Percentiles rank a stretch among this genome's conserved stretches.
phyloP scores from a whole-genome alignment of 37 sponge, comb jelly and placozoan species.

The Beroe forskalii region DNA sequence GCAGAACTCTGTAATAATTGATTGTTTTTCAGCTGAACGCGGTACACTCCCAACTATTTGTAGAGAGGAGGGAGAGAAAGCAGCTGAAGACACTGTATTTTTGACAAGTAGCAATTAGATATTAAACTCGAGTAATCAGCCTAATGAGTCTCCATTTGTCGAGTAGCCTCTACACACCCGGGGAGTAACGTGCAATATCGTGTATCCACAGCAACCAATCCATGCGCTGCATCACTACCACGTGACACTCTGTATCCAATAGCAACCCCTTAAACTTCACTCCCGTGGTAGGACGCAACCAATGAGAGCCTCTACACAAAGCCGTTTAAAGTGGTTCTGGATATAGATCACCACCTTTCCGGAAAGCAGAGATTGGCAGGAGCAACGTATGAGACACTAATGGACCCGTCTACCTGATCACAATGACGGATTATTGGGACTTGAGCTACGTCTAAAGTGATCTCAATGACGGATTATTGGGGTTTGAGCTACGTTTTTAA shows the following conservation, averaged over 20 bases:
- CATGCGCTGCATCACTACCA: not conserved
- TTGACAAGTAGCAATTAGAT: constrained; percentile 66
- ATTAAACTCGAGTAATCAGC: constrained; percentile 61
- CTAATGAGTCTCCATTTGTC: constrained; percentile 62
- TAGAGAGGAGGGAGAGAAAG: not conserved
- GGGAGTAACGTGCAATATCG: not conserved
- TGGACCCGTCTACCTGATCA: too few relatives aligned
- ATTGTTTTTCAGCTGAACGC: too few relatives aligned
- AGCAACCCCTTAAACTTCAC: not conserved
- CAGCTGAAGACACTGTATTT: not conserved
- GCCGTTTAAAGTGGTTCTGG: too few relatives aligned
- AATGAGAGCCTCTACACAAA: not conserved
- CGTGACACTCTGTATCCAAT: not conserved
- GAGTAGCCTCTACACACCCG: constrained; percentile 12
- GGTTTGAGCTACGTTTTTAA: too few relatives aligned
- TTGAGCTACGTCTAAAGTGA: too few relatives aligned
- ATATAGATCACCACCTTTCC: too few relatives aligned
- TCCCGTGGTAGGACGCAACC: not conserved
- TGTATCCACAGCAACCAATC: not conserved
- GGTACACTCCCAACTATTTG: too few relatives aligned
- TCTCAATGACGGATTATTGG: too few relatives aligned
- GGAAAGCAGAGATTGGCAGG: too few relatives aligned
- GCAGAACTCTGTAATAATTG: too few relatives aligned
- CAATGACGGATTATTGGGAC: too few relatives aligned
- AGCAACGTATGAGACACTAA: too few relatives aligned